A percentile compares a stretch with the other conserved stretches of the same genome.
Evolutionary conservation across 2,888 invertebrate species (phyloP).

Genomic region (Acleris sparsana): DNA sequence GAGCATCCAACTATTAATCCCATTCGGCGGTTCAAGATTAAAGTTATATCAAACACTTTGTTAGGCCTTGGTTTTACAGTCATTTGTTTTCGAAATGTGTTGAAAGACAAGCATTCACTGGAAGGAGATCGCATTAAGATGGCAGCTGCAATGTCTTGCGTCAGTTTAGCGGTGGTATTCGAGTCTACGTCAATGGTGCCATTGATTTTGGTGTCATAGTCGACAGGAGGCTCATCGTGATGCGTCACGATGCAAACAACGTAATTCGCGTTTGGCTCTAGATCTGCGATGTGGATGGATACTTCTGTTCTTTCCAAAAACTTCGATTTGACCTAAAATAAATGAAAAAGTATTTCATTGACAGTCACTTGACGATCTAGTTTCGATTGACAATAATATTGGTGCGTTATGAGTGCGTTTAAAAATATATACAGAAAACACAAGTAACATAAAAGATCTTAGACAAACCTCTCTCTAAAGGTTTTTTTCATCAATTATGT

Average conservation of each 20-base stretch:
- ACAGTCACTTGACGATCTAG: too few relatives aligned
- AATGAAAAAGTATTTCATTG: conserved; percentile 38
- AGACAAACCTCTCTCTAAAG: too few relatives aligned
- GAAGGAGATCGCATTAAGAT: conserved; percentile 71
- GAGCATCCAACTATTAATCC: conserved; percentile 77
- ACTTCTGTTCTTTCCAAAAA: conserved; percentile 68
- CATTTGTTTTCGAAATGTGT: conserved; percentile 64
- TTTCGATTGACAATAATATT: too few relatives aligned
- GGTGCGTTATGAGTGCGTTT: too few relatives aligned
- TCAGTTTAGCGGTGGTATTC: conserved; percentile 62
- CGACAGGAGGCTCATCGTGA: conserved; percentile 59
- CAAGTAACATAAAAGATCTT: too few relatives aligned
- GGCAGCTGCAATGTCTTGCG: conserved; percentile 65
- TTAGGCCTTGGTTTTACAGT: conserved; percentile 56
- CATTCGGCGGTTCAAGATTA: conserved; percentile 70
- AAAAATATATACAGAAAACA: too few relatives aligned
- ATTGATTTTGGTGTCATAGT: conserved; percentile 56
- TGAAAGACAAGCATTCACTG: conserved; percentile 75
- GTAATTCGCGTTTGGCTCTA: conserved; percentile 67
- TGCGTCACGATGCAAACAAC: conserved; percentile 70
- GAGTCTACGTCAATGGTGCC: conserved; percentile 51
- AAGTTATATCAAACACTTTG: conserved; percentile 64
- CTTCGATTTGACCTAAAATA: conserved; percentile 68
- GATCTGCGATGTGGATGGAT: conserved; percentile 64
- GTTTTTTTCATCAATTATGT: too few relatives aligned